phyloP scores from a whole-genome alignment of 2,113 vertebrate genomes.

The Nyctibius bracteatus region DNA sequence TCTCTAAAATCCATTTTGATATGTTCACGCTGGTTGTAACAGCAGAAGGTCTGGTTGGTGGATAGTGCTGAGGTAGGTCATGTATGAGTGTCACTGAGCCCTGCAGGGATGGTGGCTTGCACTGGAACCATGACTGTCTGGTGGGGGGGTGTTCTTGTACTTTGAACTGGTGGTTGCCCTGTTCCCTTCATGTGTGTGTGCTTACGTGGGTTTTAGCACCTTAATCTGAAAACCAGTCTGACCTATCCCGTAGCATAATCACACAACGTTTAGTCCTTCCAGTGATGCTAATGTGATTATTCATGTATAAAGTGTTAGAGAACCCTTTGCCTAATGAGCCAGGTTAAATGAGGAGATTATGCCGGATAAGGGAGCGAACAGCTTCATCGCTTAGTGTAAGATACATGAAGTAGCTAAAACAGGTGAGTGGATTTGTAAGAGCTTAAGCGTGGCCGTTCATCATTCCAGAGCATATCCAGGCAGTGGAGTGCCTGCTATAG shows the following conservation, averaged over 20 bases:
- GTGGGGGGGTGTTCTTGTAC: not conserved
- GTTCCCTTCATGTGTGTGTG: not conserved
- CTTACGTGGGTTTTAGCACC: not conserved
- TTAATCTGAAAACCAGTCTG: not conserved
- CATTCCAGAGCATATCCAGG: not conserved
- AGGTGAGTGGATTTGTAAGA: not conserved
- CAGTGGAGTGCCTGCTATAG: not conserved
- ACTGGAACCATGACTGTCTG: not conserved
- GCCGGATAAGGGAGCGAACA: not conserved
- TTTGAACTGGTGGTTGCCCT: not conserved
- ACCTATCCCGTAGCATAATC: not conserved
- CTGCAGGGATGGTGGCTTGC: not conserved
- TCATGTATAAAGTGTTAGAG: not conserved
- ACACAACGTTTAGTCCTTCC: not conserved
- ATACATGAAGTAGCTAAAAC: not conserved
- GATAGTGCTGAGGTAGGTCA: not conserved
- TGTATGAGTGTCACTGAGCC: not conserved
- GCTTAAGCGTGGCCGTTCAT: not conserved
- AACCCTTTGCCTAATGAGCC: not conserved
- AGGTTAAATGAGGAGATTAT: not conserved
- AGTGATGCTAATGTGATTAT: not conserved
- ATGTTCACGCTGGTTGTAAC: not conserved
- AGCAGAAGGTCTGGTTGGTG: not conserved
- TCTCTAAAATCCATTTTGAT: not conserved
- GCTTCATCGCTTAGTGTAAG: not conserved